These are phyloP conservation scores for Daphoenositta chrysoptera DNA, from an alignment of 2,113 vertebrate genomes.

Conservation along the genomic window DNA sequence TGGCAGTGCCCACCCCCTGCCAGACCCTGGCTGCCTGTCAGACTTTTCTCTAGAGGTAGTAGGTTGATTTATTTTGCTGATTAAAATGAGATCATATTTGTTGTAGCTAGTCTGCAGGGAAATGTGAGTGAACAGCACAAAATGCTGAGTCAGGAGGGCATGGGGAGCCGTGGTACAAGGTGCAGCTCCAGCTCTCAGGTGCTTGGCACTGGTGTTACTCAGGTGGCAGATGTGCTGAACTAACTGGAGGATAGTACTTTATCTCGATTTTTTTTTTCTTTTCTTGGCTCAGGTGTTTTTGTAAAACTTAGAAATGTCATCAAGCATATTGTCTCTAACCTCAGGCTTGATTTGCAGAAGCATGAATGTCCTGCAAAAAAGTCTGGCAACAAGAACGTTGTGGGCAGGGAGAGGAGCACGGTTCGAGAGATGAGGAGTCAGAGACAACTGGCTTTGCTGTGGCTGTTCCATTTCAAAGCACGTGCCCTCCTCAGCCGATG, in stretches of 20 bases:
- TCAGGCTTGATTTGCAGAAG: neutral
- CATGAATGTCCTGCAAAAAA: neutral
- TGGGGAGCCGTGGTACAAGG: neutral
- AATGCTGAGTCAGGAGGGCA: neutral
- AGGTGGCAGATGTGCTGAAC: neutral
- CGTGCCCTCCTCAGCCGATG: accelerated
- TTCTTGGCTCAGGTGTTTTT: neutral
- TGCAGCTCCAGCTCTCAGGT: neutral
- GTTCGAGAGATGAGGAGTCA: neutral
- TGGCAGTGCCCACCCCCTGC: neutral
- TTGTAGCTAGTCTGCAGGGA: neutral
- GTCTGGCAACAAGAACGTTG: accelerated
- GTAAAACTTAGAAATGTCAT: neutral
- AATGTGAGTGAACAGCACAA: neutral
- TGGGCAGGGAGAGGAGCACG: neutral
- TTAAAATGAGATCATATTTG: neutral
- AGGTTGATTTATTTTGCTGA: neutral
- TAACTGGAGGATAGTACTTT: neutral
- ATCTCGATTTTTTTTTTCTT: neutral
- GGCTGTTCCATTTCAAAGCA: neutral
- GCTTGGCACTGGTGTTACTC: neutral
- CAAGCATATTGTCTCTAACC: neutral
- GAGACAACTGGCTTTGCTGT: neutral
- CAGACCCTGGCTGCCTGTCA: neutral
- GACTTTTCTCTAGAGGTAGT: neutral